Evolutionary conservation across 92 coral and sea anemone species (phyloP).

Genomic region (Porites cylindrica): DNA sequence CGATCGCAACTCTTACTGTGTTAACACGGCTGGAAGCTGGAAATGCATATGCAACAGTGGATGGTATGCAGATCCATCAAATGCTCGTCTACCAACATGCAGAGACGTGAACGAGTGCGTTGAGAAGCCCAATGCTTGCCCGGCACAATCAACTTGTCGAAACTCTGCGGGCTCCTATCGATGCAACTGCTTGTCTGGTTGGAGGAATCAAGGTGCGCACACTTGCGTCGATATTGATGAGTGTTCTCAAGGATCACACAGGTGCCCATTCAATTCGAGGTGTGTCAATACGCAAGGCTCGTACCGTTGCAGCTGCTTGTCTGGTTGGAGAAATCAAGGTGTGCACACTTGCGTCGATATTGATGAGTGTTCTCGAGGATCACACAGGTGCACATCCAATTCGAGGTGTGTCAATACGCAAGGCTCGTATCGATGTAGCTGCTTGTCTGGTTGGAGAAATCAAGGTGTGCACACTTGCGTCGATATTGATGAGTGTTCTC

Average conservation of each 20-base stretch:
- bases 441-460: conserved; percentile 59
- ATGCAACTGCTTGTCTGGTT: conserved; percentile 56
- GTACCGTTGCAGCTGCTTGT: conserved; percentile 54
- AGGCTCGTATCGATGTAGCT: conserved; percentile 55
- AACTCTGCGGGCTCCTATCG: conserved; percentile 67
- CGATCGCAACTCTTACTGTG: conserved; percentile 71
- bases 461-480: conserved; percentile 52
- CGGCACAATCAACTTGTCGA: conserved; percentile 46
- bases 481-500: conserved; percentile 57
- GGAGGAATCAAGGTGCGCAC: not conserved
- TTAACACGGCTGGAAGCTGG: conserved; percentile 92
- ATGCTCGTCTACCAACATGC: conserved; percentile 53
- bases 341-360: conserved; percentile 55
- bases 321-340: conserved; percentile 63
- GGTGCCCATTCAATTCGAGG: conserved; percentile 48
- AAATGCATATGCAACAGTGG: conserved; percentile 83
- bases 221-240: conserved; percentile 60
- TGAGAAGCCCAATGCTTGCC: conserved; percentile 60
- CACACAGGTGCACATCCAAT: conserved; percentile 38
- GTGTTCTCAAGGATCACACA: conserved; percentile 41
- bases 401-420: conserved; percentile 49
- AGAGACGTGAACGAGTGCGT: conserved; percentile 61
- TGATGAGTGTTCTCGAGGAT: conserved; percentile 46
- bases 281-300: conserved; percentile 59
- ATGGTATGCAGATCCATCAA: conserved; percentile 69